Percentiles rank a stretch among this genome's conserved stretches.
phyloP scores from a whole-genome alignment of 2,888 invertebrate species.

The Cosmopolites sordidus region DNA sequence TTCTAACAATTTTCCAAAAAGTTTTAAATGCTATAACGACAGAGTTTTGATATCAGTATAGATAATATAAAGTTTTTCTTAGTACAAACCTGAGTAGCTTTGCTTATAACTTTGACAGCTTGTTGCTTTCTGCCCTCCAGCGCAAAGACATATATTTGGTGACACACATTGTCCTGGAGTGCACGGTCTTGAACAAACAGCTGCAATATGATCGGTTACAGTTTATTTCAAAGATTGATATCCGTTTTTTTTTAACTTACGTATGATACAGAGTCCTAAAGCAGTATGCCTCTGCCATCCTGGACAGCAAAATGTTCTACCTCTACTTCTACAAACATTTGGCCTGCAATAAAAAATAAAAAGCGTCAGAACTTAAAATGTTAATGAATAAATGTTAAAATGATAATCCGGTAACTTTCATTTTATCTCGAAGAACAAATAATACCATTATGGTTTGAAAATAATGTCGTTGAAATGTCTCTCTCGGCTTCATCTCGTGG shows the following conservation, averaged over 20 bases:
- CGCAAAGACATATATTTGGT: slow-evolving; percentile 77
- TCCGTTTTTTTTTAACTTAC: slow-evolving; percentile 54
- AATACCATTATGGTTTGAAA: no score
- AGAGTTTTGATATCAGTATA: no score
- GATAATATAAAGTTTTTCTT: no score
- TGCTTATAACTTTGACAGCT: slow-evolving; percentile 47
- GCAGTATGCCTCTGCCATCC: slow-evolving; percentile 76
- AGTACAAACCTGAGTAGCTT: slow-evolving; percentile 30
- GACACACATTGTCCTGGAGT: slow-evolving; percentile 71
- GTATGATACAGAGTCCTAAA: slow-evolving; percentile 73
- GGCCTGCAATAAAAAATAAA: slow-evolving; percentile 58
- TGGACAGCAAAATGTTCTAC: slow-evolving; percentile 75
- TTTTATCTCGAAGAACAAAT: no score
- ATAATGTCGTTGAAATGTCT: no score
- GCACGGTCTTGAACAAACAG: slow-evolving; percentile 69
- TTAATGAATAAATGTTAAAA: no score
- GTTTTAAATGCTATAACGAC: no score
- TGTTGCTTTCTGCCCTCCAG: slow-evolving; percentile 63
- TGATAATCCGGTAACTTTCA: no score
- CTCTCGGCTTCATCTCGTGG: no score
- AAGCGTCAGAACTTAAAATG: no score
- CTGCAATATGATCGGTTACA: slow-evolving; percentile 48
- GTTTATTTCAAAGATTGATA: slow-evolving; percentile 2
- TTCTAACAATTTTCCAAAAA: no score
- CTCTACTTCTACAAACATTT: slow-evolving; percentile 73